Conservation (phyloP, 2,888 invertebrate genomes). For the Limnephilus rhombicus region DNA sequence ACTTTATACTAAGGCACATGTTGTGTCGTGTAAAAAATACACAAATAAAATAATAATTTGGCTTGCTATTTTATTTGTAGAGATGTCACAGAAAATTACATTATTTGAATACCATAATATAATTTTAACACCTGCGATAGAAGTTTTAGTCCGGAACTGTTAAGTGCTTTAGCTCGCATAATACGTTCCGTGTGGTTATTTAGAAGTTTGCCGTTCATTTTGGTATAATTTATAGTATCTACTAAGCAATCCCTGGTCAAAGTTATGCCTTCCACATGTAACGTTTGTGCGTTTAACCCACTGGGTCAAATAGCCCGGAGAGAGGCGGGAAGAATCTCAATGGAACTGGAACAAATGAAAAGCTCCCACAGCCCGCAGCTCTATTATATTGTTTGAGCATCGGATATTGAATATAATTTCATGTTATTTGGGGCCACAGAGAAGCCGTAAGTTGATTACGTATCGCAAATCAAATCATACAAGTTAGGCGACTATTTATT, state of each 20-base stretch:
- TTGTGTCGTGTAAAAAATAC: too few relatives aligned
- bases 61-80: neutral
- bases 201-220: neutral
- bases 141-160: neutral
- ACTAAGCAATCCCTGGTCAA: conserved; percentile 1
- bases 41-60: neutral
- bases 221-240: neutral
- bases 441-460: conserved; percentile 28
- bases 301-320: conserved; percentile 31
- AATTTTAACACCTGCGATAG: neutral
- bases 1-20: too few relatives aligned
- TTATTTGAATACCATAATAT: neutral
- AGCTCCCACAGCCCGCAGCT: conserved; percentile 21
- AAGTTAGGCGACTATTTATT: conserved; percentile 12
- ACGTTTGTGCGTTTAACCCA: neutral
- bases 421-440: conserved; percentile 32
- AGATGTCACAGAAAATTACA: neutral
- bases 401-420: conserved; percentile 18
- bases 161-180: neutral
- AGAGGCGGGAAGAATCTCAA: neutral
- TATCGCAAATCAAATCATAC: conserved; percentile 3
- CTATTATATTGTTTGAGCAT: conserved; percentile 29
- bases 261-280: conserved; percentile 5
- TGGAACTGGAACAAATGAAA: neutral
- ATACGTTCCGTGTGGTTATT: neutral